A percentile compares a stretch with the other conserved stretches of the same genome.
These are phyloP conservation scores for Sitta europaea DNA, from an alignment of 2,113 vertebrate genomes.

Conservation along the genomic window DNA sequence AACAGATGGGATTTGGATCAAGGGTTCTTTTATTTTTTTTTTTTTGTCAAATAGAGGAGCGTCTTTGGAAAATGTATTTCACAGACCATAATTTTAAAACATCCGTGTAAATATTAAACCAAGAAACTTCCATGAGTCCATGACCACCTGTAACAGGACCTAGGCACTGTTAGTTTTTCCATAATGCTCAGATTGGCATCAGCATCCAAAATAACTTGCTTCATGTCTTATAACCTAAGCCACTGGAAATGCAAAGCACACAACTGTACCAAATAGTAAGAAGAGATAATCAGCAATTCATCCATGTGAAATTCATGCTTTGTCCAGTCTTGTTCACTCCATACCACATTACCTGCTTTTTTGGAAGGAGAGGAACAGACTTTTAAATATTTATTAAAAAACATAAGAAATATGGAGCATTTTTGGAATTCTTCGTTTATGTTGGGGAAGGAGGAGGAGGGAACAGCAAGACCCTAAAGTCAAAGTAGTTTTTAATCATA, in stretches of 20 bases:
- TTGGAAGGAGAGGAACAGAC: constrained; percentile 39
- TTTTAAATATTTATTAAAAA: constrained; percentile 20
- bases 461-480: constrained; percentile 37
- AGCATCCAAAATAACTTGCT: constrained; percentile 49
- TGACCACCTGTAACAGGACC: constrained; percentile 43
- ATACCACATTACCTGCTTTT: constrained; percentile 20
- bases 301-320: background rate
- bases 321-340: constrained; percentile 26
- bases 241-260: constrained; percentile 44
- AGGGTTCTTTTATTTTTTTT: constrained; percentile 32
- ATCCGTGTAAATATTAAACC: constrained; percentile 72
- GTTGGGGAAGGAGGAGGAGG: background rate
- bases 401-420: constrained; percentile 29
- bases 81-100: constrained; percentile 38
- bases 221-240: constrained; percentile 32
- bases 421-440: constrained; percentile 47
- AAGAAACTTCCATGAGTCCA: constrained; percentile 52
- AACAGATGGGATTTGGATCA: constrained; percentile 43
- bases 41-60: constrained; percentile 37
- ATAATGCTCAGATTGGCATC: constrained; percentile 52
- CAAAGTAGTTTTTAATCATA: constrained; percentile 57
- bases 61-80: constrained; percentile 51
- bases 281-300: background rate
- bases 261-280: background rate
- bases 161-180: constrained; percentile 46